Percentiles rank a stretch among this genome's conserved stretches.
phyloP scores from a whole-genome alignment of 2,797 vertebrate species.

The Scyliorhinus canicula region DNA sequence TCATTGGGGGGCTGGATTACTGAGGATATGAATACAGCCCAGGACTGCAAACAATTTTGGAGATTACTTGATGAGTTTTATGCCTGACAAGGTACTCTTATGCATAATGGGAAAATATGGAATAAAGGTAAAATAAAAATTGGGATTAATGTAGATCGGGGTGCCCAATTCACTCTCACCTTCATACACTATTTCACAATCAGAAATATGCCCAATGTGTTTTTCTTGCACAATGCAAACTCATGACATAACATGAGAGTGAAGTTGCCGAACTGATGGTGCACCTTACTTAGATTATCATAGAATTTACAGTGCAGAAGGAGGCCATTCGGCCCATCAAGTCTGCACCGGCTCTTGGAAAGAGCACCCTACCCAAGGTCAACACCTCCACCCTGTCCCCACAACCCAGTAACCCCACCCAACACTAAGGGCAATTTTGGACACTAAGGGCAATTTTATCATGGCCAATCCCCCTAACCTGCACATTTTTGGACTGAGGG shows the following conservation, averaged over 20 bases:
- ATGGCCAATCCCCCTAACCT: no score
- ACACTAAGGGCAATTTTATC: no score
- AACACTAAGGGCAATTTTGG: no score
- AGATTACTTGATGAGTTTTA: background rate
- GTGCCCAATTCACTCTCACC: background rate
- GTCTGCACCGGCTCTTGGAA: no score
- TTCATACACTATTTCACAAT: background rate
- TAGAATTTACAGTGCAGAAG: no score
- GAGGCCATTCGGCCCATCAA: no score
- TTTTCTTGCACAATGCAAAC: background rate
- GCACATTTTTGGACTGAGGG: no score
- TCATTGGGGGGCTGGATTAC: background rate
- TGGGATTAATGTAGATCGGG: background rate
- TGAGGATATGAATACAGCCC: no score
- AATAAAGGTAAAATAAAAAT: background rate
- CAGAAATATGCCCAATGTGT: background rate
- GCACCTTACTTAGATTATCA: no score
- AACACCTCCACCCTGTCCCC: no score
- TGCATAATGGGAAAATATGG: background rate
- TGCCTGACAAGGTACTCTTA: background rate
- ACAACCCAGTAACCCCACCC: no score
- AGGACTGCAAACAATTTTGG: background rate
- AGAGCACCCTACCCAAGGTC: no score
- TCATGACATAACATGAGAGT: background rate
- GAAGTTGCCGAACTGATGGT: background rate